A percentile compares a stretch with the other conserved stretches of the same genome.
phyloP scores from a whole-genome alignment of 2,113 vertebrate genomes.

The Asarcornis scutulata region DNA sequence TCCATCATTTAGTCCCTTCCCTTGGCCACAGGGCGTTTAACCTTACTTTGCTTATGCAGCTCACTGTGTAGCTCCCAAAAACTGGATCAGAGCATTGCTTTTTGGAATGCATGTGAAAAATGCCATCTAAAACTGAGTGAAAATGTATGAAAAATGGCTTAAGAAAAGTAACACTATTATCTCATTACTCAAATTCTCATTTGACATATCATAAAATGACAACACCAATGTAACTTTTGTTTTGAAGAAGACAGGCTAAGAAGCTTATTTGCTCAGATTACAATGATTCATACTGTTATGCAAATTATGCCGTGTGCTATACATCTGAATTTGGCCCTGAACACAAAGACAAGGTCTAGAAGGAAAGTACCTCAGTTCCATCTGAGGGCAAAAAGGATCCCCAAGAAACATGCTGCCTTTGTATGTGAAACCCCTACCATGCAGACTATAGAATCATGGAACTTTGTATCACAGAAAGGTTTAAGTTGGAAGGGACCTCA shows the following conservation, averaged over 20 bases:
- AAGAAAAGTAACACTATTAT: not conserved
- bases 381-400: not conserved
- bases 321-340: not conserved
- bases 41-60: not conserved
- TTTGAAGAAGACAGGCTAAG: not conserved
- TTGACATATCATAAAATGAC: not conserved
- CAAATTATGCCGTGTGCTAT: not conserved
- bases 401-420: not conserved
- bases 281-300: not conserved
- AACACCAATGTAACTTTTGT: not conserved
- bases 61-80: not conserved
- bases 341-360: not conserved
- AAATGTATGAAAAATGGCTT: not conserved
- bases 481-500: not conserved
- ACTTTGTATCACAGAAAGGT: not conserved
- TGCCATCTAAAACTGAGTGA: not conserved
- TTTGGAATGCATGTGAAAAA: not conserved
- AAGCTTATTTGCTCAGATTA: not conserved
- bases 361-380: not conserved
- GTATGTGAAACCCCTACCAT: rapidly evolving
- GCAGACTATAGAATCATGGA: not conserved
- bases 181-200: slow-evolving; percentile 26
- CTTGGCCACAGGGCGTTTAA: not conserved
- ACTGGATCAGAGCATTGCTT: not conserved
- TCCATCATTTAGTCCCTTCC: not conserved